Evolutionary conservation across 2,888 invertebrate species (phyloP).

Genomic region (Strigamia maritima): DNA sequence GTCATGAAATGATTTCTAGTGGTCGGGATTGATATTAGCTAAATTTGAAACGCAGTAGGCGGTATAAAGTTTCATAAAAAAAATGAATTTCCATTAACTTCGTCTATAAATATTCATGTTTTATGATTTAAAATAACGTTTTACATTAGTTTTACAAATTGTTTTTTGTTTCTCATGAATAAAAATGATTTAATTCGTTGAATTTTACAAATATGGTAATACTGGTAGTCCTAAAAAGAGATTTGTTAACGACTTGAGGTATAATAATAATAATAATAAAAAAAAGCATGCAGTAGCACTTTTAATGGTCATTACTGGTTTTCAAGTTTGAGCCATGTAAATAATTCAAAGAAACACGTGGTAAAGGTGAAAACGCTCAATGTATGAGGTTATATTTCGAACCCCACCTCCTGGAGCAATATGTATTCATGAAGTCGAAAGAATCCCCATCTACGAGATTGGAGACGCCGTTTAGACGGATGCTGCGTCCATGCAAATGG

Average conservation of each 20-base stretch:
- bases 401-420: background rate
- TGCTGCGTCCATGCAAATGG: conserved; percentile 11
- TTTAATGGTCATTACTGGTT: background rate
- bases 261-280: too few species aligned
- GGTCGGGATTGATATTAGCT: background rate
- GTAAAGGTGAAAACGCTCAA: background rate
- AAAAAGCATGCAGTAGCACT: background rate
- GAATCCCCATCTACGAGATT: background rate
- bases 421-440: conserved; percentile 5
- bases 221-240: too few species aligned
- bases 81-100: too few species aligned
- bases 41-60: background rate
- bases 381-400: background rate
- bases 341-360: background rate
- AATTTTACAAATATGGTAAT: too few species aligned
- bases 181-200: too few species aligned
- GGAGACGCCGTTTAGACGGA: background rate
- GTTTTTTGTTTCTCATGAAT: too few species aligned
- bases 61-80: background rate
- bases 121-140: too few species aligned
- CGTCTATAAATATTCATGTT: too few species aligned
- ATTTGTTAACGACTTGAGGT: too few species aligned
- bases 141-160: too few species aligned
- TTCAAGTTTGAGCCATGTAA: background rate
- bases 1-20: background rate